A percentile compares a stretch with the other conserved stretches of the same genome.
Evolutionary conservation across 1,140 invertebrate species (phyloP).

Genomic region (Druon quercuslanigerum): DNA sequence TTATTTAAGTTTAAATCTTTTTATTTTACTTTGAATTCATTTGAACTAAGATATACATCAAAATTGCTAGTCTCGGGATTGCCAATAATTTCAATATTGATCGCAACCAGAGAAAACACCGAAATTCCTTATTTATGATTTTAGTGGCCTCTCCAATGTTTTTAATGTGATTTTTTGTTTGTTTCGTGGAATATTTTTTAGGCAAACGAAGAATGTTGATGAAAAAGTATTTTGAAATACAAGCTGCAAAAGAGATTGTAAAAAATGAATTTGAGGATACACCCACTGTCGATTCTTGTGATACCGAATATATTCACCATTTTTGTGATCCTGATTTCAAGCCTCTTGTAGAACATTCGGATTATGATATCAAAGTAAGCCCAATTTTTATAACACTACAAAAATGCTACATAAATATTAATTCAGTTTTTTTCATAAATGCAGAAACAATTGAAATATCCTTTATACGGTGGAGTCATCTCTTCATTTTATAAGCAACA

Average conservation of each 20-base stretch:
- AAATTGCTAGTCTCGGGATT: no score
- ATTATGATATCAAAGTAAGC: conserved; percentile 45
- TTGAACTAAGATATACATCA: no score
- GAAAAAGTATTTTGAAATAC: conserved; percentile 46
- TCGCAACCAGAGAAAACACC: no score
- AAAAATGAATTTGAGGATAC: conserved; percentile 41
- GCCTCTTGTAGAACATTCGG: conserved; percentile 46
- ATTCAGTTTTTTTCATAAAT: conserved; percentile 37
- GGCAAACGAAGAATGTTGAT: conserved; percentile 47
- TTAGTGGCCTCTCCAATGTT: conserved; percentile 33
- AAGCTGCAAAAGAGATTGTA: conserved; percentile 41
- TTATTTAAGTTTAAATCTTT: no score
- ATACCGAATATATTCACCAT: conserved; percentile 50
- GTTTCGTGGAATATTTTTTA: conserved; percentile 5
- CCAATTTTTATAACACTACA: conserved; percentile 33
- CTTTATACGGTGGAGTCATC: conserved; percentile 45
- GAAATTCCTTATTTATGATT: conserved; percentile 7
- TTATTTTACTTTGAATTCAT: no score
- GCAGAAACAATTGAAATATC: conserved; percentile 50
- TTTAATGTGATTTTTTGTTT: background rate
- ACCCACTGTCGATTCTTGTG: conserved; percentile 32
- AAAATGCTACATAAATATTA: background rate
- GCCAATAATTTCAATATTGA: no score
- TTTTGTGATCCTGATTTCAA: conserved; percentile 49
- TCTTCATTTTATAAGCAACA: conserved; percentile 53